These are phyloP conservation scores for Cheilosia grossa DNA, from an alignment of 2,888 invertebrate species.

Conservation along the genomic window DNA sequence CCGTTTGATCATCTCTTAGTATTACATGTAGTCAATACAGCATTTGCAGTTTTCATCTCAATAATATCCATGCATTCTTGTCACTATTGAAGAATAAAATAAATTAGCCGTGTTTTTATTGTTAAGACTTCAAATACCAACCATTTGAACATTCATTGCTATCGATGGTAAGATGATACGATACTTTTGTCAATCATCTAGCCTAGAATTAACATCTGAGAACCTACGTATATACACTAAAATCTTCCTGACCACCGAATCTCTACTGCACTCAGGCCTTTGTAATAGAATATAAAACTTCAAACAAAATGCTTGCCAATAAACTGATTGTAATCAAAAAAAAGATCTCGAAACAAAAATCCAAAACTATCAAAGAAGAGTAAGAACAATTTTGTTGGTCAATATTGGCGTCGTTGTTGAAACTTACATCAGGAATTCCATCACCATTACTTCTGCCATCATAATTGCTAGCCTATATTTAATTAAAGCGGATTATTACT, in stretches of 20 bases:
- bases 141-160: too few species aligned
- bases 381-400: constrained; percentile 35
- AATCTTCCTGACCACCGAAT: constrained; percentile 12
- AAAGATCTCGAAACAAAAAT: constrained; percentile 31
- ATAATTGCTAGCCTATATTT: constrained; percentile 69
- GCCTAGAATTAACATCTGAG: neutral
- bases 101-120: too few species aligned
- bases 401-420: constrained; percentile 25
- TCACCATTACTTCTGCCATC: constrained; percentile 67
- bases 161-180: too few species aligned
- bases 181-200: too few species aligned
- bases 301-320: constrained; percentile 56
- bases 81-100: too few species aligned
- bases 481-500: constrained; percentile 65
- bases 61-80: too few species aligned
- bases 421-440: constrained; percentile 68
- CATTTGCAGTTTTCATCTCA: too few species aligned
- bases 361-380: constrained; percentile 51
- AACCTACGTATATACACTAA: neutral
- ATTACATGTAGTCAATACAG: too few species aligned
- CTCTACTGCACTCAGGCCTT: neutral
- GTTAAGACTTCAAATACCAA: too few species aligned
- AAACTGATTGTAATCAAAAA: constrained; percentile 30
- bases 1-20: too few species aligned
- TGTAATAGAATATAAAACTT: constrained; percentile 4